Conservation (phyloP, 2,113 vertebrate species). For the Ahaetulla prasina region DNA sequence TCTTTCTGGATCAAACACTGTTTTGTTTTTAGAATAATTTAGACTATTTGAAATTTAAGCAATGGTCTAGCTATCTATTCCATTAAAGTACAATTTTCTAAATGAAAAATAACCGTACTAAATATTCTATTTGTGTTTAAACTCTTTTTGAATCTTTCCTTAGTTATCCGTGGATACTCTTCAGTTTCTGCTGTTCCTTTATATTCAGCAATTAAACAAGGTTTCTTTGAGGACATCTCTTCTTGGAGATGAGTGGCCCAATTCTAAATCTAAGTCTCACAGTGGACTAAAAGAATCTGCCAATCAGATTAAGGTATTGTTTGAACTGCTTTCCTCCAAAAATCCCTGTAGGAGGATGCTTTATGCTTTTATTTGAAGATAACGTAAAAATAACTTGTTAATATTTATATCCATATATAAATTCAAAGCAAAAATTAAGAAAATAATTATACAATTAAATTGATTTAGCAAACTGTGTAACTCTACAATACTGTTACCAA, state of each 20-base stretch:
- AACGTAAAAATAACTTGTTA: not conserved
- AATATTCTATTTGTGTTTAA: not conserved
- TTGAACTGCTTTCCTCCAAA: not conserved
- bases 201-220: conserved; percentile 88
- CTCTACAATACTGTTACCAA: not conserved
- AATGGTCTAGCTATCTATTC: not conserved
- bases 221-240: conserved; percentile 86
- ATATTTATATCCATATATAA: not conserved
- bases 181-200: conserved; percentile 94
- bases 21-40: not conserved
- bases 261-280: conserved; percentile 68
- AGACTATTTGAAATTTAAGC: not conserved
- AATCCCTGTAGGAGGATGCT: not conserved
- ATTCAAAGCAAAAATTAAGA: not conserved
- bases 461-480: not conserved
- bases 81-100: not conserved
- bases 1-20: not conserved
- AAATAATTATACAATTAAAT: not conserved
- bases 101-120: not conserved
- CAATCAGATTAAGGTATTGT: conserved; percentile 81
- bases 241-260: conserved; percentile 94
- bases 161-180: conserved; percentile 90
- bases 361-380: not conserved
- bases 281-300: conserved; percentile 74
- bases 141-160: not conserved